phyloP scores from a whole-genome alignment of 23 tunicate species.

The Pegea sp. region DNA sequence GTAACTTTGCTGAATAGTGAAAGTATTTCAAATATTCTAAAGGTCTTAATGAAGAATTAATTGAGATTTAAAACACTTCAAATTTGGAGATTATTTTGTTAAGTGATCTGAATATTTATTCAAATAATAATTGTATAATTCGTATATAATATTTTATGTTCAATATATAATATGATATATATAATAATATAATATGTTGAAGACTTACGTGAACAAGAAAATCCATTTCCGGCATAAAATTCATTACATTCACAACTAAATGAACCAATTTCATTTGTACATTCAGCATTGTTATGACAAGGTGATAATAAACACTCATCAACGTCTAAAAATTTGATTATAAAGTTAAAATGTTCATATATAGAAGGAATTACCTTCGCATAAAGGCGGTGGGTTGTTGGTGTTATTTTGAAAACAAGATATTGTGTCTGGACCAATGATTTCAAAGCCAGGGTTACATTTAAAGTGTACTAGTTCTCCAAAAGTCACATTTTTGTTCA shows the following conservation, averaged over 20 bases:
- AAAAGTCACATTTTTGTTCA: conserved; percentile 10
- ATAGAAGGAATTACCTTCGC: conserved; percentile 34
- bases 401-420: conserved; percentile 12
- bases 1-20: no score
- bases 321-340: conserved; percentile 8
- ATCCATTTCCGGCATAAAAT: conserved; percentile 27
- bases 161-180: no score
- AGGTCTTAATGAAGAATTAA: no score
- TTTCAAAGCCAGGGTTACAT: conserved; percentile 35
- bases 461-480: conserved; percentile 19
- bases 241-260: conserved; percentile 35
- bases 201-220: conserved; percentile 27
- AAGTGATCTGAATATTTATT: no score
- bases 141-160: background rate
- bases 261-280: conserved; percentile 30
- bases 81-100: no score
- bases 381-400: conserved; percentile 19
- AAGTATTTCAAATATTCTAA: no score
- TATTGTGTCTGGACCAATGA: conserved; percentile 18
- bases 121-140: background rate
- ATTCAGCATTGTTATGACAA: conserved; percentile 39
- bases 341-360: background rate
- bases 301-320: conserved; percentile 40
- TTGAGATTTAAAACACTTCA: no score
- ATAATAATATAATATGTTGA: background rate